These are phyloP conservation scores for Pachyuromys duprasi DNA, from an alignment of 2,797 vertebrate genomes.

Conservation along the genomic window DNA sequence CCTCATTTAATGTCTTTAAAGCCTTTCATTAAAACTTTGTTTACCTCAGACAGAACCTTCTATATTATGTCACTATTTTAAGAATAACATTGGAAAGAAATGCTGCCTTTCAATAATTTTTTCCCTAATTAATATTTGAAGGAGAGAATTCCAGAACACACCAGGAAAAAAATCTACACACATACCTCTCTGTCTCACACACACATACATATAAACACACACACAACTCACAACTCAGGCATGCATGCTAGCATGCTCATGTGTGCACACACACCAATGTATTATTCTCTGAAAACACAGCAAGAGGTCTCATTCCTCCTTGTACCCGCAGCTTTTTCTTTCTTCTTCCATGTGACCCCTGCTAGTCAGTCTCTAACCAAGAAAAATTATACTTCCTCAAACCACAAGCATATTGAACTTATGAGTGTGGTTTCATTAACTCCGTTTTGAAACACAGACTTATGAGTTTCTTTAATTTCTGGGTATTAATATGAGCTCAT, in stretches of 20 bases:
- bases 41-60: neutral
- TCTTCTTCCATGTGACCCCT: neutral
- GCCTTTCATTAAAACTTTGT: slow-evolving; percentile 49
- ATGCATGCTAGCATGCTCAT: too few species aligned
- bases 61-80: slow-evolving; percentile 59
- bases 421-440: neutral
- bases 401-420: neutral
- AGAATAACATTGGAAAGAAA: slow-evolving; percentile 39
- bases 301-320: too few species aligned
- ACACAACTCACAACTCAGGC: too few species aligned
- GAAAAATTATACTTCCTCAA: neutral
- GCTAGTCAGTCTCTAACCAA: neutral
- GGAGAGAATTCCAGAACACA: slow-evolving; percentile 30
- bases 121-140: slow-evolving; percentile 37
- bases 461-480: neutral
- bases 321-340: neutral
- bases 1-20: slow-evolving; percentile 23
- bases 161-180: neutral
- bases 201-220: too few species aligned
- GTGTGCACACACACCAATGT: neutral
- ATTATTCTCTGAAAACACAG: neutral
- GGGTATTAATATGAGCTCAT: neutral
- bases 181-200: neutral
- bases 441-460: neutral
- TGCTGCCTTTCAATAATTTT: slow-evolving; percentile 28